Conservation (phyloP, 2,113 vertebrate species). For the Myotis yumanensis region DNA sequence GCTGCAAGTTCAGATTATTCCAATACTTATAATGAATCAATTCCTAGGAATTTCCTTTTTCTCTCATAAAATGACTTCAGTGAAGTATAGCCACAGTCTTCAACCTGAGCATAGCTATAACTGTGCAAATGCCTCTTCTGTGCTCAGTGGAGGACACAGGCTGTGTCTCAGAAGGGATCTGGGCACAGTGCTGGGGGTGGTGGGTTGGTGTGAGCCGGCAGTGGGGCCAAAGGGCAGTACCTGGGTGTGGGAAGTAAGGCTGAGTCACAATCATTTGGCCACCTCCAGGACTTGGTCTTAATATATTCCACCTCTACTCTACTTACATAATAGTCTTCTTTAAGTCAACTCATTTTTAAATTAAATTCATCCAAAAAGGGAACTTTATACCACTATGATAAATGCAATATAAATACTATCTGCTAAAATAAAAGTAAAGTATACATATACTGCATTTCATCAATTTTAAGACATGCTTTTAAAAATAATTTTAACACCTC, state of each 20-base stretch:
- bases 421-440: neutral
- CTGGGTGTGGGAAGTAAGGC: neutral
- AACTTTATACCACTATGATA: neutral
- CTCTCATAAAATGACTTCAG: neutral
- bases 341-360: constrained; percentile 30
- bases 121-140: neutral
- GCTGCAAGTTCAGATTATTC: neutral
- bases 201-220: neutral
- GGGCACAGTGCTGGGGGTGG: too few relatives aligned
- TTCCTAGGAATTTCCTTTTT: constrained; percentile 23
- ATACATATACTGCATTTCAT: neutral
- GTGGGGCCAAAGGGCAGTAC: neutral
- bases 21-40: neutral
- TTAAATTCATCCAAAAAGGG: neutral
- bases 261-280: neutral
- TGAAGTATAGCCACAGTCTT: neutral
- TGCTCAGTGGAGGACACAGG: neutral
- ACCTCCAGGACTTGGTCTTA: neutral
- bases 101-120: neutral
- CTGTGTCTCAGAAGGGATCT: neutral
- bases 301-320: neutral
- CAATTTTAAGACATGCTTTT: neutral
- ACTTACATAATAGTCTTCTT: neutral
- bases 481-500: constrained; percentile 37
- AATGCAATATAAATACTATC: neutral